Conservation (phyloP, 2,888 invertebrate species). For the Alloscopus bannaensis region DNA sequence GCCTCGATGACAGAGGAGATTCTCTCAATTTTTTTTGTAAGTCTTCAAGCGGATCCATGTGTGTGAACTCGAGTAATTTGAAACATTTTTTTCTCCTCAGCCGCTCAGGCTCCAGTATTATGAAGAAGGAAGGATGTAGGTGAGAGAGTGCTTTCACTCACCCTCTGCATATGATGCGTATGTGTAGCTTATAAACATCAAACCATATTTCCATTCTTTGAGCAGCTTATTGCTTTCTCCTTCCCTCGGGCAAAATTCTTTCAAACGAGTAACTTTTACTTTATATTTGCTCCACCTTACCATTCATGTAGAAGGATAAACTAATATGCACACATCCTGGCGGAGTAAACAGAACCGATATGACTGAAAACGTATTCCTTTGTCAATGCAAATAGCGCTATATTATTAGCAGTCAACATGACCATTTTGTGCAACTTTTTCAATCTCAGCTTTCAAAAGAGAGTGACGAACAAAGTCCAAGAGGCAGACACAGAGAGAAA, state of each 20-base stretch:
- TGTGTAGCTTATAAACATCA: not conserved
- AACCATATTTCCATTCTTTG: not conserved
- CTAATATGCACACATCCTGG: not conserved
- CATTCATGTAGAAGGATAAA: not conserved
- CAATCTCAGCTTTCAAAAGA: too few species aligned
- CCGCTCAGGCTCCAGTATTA: too few species aligned
- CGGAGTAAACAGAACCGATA: not conserved
- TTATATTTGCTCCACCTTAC: conserved; percentile 3
- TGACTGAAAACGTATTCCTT: too few species aligned
- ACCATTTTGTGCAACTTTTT: too few species aligned
- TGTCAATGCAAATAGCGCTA: too few species aligned
- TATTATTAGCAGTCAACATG: too few species aligned
- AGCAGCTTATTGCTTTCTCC: conserved; percentile 17
- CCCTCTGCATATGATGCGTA: not conserved
- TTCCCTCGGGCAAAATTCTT: conserved; percentile 19
- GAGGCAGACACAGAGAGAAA: not conserved
- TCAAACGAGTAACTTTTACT: not conserved
- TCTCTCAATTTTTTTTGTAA: not conserved
- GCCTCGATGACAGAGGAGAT: too few species aligned
- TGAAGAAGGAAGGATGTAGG: too few species aligned
- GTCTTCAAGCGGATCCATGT: not conserved
- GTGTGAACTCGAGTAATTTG: not conserved
- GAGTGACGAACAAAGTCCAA: not conserved
- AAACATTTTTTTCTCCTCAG: too few species aligned
- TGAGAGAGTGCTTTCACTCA: too few species aligned